These are phyloP conservation scores for Cyclura pinguis DNA, from an alignment of 2,797 vertebrate genomes.

Conservation along the genomic window DNA sequence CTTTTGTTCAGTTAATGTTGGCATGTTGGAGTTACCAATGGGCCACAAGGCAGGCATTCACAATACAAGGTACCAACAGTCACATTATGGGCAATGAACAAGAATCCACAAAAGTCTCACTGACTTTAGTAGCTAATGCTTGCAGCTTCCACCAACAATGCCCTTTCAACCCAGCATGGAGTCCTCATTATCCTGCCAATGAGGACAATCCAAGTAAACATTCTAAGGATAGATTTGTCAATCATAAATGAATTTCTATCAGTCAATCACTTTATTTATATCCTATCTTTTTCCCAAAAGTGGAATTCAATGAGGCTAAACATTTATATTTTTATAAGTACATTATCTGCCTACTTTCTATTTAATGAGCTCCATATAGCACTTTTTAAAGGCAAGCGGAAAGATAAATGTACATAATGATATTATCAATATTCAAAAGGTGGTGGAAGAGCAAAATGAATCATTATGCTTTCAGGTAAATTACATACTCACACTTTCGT, in stretches of 20 bases:
- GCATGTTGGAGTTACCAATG: background rate
- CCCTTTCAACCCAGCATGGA: background rate
- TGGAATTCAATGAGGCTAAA: no score
- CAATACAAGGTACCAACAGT: background rate
- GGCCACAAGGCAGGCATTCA: background rate
- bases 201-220: background rate
- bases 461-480: background rate
- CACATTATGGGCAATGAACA: background rate
- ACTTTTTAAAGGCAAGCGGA: background rate
- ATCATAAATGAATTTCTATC: no score
- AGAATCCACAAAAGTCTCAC: background rate
- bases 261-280: no score
- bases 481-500: background rate
- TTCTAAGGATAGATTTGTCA: background rate
- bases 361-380: background rate
- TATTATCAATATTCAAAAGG: background rate
- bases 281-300: no score
- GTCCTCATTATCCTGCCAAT: background rate
- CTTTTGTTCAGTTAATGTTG: constrained; percentile 1
- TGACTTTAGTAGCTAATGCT: background rate
- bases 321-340: background rate
- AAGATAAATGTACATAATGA: background rate
- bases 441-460: background rate
- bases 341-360: no score
- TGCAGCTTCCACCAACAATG: background rate